Conservation (phyloP, 2,797 vertebrate species). For the Enteromius unitaeniatus region DNA sequence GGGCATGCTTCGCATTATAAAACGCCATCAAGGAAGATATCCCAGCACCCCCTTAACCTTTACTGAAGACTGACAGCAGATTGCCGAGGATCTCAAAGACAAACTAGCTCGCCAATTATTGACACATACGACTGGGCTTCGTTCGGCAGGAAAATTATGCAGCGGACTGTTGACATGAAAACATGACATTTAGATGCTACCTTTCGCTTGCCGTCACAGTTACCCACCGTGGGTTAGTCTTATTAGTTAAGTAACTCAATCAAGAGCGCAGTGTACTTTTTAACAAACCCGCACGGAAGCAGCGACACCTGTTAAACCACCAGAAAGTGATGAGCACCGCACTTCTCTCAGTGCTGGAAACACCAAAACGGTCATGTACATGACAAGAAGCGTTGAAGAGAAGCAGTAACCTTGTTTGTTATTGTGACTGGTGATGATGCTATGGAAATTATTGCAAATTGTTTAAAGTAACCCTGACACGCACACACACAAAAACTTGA, state of each 20-base stretch:
- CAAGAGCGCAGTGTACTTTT: conserved; percentile 46
- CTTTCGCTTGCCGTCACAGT: conserved; percentile 54
- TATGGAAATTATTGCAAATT: conserved; percentile 86
- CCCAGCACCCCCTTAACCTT: conserved; percentile 81
- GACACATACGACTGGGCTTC: conserved; percentile 60
- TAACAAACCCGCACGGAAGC: conserved; percentile 50
- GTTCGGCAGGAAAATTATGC: conserved; percentile 58
- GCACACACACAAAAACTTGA: conserved; percentile 70
- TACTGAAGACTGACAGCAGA: conserved; percentile 77
- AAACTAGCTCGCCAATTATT: conserved; percentile 66
- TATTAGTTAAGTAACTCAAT: conserved; percentile 63
- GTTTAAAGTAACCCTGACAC: conserved; percentile 79
- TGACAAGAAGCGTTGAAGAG: conserved; percentile 59
- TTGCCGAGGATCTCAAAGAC: conserved; percentile 74
- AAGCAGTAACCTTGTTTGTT: conserved; percentile 80
- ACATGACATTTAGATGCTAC: conserved; percentile 58
- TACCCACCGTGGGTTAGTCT: conserved; percentile 42
- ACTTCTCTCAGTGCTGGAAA: conserved; percentile 48
- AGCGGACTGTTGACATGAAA: conserved; percentile 58
- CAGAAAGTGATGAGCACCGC: conserved; percentile 40
- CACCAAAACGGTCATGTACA: conserved; percentile 58
- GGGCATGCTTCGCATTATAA: conserved; percentile 84
- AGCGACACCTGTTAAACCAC: conserved; percentile 17
- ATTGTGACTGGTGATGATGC: conserved; percentile 78
- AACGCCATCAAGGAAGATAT: conserved; percentile 86